Evolutionary conservation across 2,888 invertebrate genomes (phyloP), one percentile per base, ranked within the genome.

Genomic region (Vanessa cardui): DNA sequence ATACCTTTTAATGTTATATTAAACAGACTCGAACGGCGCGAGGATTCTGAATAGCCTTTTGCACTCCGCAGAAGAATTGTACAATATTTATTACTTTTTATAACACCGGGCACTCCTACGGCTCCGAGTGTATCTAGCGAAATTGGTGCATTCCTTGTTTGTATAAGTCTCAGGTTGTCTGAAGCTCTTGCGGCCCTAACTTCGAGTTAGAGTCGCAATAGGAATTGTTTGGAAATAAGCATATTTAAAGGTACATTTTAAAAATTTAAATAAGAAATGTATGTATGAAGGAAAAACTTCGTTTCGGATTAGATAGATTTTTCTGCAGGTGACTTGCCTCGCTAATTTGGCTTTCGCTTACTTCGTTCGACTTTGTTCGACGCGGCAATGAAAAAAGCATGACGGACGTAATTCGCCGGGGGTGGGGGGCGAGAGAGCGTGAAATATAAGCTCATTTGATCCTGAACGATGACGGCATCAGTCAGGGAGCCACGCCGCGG

Each of bases 1-100:
- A 61, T 59, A 68, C 70, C 67, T 69, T 64, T 71, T 70, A 69
- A 69, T 70, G 67, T 64, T 69, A 63, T 63, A 71, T 71, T 62
- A 66, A 72, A 67, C 63, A 47, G 63, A 58, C 67, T 62, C 62
- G 62, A 47, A 56, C 60, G 54, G 56, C 47, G 52, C 52, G 52
- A 54, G 52, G 52, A 54, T 45, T 26, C 60, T 64, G 64, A 64
- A 61, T 59, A 52, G 50, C 59, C 59, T 7, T 58, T 20, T 54
- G 52, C 52, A 12, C 65, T 33, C 47, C 12, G 49, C 31, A 61
- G 60, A 31, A 39, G 33, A 49, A 58, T 45, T 15, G 31, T 45
- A 59, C 31, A 59, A 44, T 54, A 49, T 45, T 65, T 60, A 60
- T 52, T 60, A 59, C 65, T 65, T 45, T 65, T 59, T 52, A 60